Evolutionary conservation across 2,797 vertebrate genomes (phyloP).

Genomic region (Passerculus sandwichensis): DNA sequence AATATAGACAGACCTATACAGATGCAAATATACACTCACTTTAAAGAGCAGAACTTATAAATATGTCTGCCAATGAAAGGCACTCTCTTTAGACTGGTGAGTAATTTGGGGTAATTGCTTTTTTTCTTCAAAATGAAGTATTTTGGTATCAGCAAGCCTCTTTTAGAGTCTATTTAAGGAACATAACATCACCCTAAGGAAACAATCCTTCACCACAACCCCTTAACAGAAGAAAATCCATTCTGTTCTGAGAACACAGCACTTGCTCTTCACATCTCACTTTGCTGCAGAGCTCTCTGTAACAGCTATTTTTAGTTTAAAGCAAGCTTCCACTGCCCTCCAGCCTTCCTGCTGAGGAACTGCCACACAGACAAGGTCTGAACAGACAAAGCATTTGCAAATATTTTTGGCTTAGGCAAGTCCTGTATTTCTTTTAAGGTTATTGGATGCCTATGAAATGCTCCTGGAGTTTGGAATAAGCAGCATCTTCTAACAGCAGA

Average conservation of each 20-base stretch:
- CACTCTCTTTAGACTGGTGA: background rate
- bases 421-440: background rate
- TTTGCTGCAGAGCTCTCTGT: background rate
- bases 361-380: background rate
- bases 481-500: background rate
- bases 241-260: background rate
- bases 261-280: background rate
- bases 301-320: conserved; percentile 40
- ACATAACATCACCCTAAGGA: background rate
- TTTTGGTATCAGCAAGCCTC: background rate
- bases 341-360: conserved; percentile 56
- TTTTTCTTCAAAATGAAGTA: background rate
- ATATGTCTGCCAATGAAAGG: background rate
- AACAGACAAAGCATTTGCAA: background rate
- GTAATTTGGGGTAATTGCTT: background rate
- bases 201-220: background rate
- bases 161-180: background rate
- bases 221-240: background rate
- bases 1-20: background rate
- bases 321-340: conserved; percentile 61
- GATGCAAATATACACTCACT: background rate
- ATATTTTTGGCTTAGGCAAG: background rate
- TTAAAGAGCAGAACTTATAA: background rate
- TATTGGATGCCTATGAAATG: background rate
- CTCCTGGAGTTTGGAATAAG: background rate